Conservation (phyloP, 2,888 invertebrate species). For the Catocala fraxini region DNA sequence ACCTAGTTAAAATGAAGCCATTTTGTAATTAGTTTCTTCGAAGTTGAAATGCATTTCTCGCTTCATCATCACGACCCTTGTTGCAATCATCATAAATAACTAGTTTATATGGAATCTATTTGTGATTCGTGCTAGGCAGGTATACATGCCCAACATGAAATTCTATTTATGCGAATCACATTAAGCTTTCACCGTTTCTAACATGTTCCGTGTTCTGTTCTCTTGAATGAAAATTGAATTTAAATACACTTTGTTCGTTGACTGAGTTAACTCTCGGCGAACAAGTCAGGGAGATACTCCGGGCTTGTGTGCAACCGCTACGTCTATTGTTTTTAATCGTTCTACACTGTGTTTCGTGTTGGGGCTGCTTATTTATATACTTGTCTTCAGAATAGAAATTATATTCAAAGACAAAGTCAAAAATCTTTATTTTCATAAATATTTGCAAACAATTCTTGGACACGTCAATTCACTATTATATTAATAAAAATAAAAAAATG, state of each 20-base stretch:
- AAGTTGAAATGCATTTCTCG: slow-evolving; percentile 13
- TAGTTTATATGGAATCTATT: slow-evolving; percentile 50
- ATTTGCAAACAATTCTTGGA: no score
- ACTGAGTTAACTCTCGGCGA: slow-evolving; percentile 35
- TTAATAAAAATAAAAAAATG: no score
- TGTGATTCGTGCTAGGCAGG: slow-evolving; percentile 47
- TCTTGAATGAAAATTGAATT: slow-evolving; percentile 64
- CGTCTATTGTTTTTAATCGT: slow-evolving; percentile 39
- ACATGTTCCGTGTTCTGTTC: slow-evolving; percentile 63
- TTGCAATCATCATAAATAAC: slow-evolving; percentile 52
- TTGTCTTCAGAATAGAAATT: no score
- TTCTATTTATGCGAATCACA: slow-evolving; percentile 77
- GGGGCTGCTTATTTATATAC: no score
- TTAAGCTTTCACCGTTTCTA: slow-evolving; percentile 69
- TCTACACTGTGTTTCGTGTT: not conserved
- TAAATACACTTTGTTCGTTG: slow-evolving; percentile 55
- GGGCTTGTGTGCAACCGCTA: slow-evolving; percentile 22
- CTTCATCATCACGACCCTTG: slow-evolving; percentile 47
- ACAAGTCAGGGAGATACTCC: slow-evolving; percentile 45
- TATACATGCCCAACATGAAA: slow-evolving; percentile 65
- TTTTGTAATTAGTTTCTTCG: slow-evolving; percentile 13
- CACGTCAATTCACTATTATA: no score
- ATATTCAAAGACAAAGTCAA: no score
- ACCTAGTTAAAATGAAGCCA: not conserved
- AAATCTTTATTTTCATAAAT: no score